A percentile compares a stretch with the other conserved stretches of the same genome.
phyloP scores from a whole-genome alignment of 2,888 invertebrate genomes.

The Andrena flavipes region DNA sequence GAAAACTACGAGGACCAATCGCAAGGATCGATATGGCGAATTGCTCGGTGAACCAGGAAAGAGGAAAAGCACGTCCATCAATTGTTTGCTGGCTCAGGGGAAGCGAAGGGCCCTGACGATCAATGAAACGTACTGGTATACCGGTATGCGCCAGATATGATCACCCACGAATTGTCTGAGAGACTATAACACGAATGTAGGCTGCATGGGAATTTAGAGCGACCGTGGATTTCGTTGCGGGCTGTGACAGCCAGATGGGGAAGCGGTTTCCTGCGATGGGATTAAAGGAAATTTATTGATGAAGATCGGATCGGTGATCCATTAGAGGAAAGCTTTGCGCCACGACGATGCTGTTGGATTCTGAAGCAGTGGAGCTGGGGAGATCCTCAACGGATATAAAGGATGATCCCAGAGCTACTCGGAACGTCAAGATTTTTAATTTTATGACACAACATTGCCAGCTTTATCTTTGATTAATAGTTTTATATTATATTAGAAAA shows the following conservation, averaged over 20 bases:
- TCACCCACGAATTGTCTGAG: constrained; percentile 34
- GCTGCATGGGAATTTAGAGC: constrained; percentile 34
- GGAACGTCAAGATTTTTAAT: neutral
- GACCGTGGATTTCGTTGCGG: constrained; percentile 14
- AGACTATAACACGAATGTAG: constrained; percentile 30
- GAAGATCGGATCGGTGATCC: neutral
- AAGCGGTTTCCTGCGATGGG: constrained; percentile 3
- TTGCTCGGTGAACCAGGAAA: neutral
- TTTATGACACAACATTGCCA: too few species aligned
- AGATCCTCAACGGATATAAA: neutral
- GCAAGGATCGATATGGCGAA: neutral
- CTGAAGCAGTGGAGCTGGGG: neutral
- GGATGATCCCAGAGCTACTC: neutral
- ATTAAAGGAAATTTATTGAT: constrained; percentile 6
- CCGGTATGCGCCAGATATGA: constrained; percentile 48
- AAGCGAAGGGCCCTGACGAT: constrained; percentile 42
- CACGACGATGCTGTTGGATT: neutral
- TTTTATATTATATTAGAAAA: too few species aligned
- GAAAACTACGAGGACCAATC: neutral
- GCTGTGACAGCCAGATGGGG: constrained; percentile 8
- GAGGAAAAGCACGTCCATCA: neutral
- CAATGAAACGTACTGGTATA: constrained; percentile 54
- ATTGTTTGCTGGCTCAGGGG: neutral
- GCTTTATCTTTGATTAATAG: too few species aligned
- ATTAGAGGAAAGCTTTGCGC: neutral